Evolutionary conservation across 37 sponge, comb jelly and placozoan genomes (phyloP).

Genomic region (Halisarca cf. caerulea): DNA sequence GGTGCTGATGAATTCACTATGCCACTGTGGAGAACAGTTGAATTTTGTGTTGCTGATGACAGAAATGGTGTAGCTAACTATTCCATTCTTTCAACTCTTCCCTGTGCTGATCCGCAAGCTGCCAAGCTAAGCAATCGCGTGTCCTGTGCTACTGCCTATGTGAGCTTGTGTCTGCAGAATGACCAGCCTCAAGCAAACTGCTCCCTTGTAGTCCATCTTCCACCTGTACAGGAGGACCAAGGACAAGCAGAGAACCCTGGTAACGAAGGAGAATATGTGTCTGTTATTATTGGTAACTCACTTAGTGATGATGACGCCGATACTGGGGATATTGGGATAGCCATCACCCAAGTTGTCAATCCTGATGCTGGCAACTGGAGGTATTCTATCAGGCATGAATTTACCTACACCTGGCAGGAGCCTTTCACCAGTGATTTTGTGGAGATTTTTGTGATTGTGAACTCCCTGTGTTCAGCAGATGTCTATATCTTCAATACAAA

Average conservation of each 20-base stretch:
- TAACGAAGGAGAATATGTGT: constrained; percentile 29
- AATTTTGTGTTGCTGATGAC: constrained; percentile 54
- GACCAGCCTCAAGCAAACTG: constrained; percentile 21
- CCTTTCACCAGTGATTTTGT: background rate
- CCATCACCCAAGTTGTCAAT: background rate
- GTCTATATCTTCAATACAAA: background rate
- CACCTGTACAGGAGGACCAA: constrained; percentile 12
- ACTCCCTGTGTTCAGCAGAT: background rate
- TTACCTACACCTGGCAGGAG: background rate
- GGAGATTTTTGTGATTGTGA: background rate
- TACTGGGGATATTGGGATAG: constrained; percentile 30
- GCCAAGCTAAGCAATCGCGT: background rate
- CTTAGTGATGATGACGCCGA: constrained; percentile 42
- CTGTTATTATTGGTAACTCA: constrained; percentile 25
- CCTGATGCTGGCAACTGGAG: constrained; percentile 21
- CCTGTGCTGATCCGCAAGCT: background rate
- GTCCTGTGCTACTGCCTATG: constrained; percentile 3
- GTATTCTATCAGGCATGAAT: background rate
- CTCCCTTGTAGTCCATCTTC: background rate
- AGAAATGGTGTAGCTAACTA: constrained; percentile 1
- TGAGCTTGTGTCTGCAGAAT: constrained; percentile 14
- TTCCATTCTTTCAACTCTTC: background rate
- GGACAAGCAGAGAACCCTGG: constrained; percentile 19
- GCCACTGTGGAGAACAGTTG: constrained; percentile 57
- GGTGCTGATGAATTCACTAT: constrained; percentile 41